Percentiles rank a stretch among this genome's conserved stretches.
Conservation (phyloP, 2,888 invertebrate species). For the Boloria euphrosyne region DNA sequence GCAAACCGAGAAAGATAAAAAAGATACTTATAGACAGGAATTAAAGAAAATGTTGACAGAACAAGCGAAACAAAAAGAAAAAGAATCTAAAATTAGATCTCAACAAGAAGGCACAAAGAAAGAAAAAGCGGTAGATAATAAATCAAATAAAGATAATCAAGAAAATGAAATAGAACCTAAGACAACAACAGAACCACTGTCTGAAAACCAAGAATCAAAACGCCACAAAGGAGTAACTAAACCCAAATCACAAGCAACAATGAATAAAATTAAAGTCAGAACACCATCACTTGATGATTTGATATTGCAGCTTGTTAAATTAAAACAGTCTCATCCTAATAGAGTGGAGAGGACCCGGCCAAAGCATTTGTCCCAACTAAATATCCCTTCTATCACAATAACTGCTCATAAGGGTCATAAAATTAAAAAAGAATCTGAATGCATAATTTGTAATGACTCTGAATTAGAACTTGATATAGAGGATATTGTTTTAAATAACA, state of each 20-base stretch:
- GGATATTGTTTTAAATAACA: constrained; percentile 40
- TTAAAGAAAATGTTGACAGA: constrained; percentile 25
- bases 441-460: constrained; percentile 48
- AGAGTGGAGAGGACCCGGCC: constrained; percentile 23
- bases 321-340: constrained; percentile 46
- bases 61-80: constrained; percentile 29
- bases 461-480: constrained; percentile 50
- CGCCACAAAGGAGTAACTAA: constrained; percentile 33
- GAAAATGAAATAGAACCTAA: constrained; percentile 32
- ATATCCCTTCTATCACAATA: constrained; percentile 30
- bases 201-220: constrained; percentile 28
- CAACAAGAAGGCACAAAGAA: constrained; percentile 30
- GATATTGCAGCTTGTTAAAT: constrained; percentile 49
- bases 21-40: constrained; percentile 9
- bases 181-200: constrained; percentile 23
- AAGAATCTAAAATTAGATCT: constrained; percentile 26
- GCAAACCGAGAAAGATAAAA: constrained; percentile 18
- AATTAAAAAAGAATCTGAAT: constrained; percentile 33
- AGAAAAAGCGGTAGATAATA: constrained; percentile 23
- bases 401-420: constrained; percentile 37
- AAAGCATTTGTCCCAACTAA: constrained; percentile 37
- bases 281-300: constrained; percentile 47
- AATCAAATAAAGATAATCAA: constrained; percentile 32
- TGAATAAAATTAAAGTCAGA: constrained; percentile 46
- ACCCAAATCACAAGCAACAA: constrained; percentile 43